Evolutionary conservation across 2,113 vertebrate species (phyloP).

Genomic region (Melozone crissalis): DNA sequence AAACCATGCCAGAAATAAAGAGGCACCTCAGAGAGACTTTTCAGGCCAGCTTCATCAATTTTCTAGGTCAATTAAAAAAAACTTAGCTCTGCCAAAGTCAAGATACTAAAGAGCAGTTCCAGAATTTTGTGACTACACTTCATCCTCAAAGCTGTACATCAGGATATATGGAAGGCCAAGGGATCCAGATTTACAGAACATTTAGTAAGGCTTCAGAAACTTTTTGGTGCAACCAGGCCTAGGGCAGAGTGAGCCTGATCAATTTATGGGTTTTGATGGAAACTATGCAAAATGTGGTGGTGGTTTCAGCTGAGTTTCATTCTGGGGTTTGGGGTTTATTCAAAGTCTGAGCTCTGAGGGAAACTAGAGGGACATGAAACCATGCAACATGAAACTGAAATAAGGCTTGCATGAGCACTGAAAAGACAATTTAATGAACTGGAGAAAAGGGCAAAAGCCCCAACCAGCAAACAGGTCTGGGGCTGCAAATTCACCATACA

Average conservation of each 20-base stretch:
- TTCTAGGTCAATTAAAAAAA: neutral
- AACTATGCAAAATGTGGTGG: conserved; percentile 30
- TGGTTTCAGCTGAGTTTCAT: conserved; percentile 29
- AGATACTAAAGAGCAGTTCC: neutral
- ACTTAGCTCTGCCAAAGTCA: neutral
- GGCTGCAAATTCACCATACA: neutral
- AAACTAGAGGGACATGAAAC: conserved; percentile 11
- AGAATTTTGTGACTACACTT: neutral
- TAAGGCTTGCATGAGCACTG: neutral
- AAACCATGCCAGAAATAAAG: neutral
- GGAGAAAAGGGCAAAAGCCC: neutral
- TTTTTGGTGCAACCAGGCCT: neutral
- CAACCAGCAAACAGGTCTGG: neutral
- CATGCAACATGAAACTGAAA: neutral
- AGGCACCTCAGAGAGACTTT: neutral
- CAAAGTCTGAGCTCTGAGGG: neutral
- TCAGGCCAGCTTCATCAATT: neutral
- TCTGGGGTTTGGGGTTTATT: neutral
- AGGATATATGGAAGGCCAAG: neutral
- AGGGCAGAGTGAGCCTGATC: neutral
- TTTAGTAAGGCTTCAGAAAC: neutral
- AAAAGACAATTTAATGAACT: neutral
- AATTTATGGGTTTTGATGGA: conserved; percentile 25
- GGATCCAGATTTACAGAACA: neutral
- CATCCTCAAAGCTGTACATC: neutral